Evolutionary conservation across 2,888 invertebrate genomes (phyloP).

Genomic region (Tetranychus piercei): DNA sequence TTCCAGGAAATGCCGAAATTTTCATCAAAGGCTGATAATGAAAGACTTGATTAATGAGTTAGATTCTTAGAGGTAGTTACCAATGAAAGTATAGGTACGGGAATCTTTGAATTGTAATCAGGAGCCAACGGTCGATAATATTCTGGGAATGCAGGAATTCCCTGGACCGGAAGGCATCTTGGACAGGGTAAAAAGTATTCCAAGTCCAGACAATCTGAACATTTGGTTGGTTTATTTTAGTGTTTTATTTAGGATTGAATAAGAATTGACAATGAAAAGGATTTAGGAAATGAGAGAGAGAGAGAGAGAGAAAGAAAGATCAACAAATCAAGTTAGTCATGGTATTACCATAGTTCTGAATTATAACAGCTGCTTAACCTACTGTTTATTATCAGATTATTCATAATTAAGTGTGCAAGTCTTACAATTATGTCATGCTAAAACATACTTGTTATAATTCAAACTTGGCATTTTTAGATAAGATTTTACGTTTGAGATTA

Average conservation of each 20-base stretch:
- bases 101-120: conserved; percentile 20
- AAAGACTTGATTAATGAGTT: not conserved
- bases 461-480: too few relatives aligned
- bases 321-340: too few relatives aligned
- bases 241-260: conserved; percentile 6
- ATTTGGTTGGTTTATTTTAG: not conserved
- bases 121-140: conserved; percentile 16
- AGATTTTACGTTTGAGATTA: not conserved
- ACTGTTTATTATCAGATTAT: too few relatives aligned
- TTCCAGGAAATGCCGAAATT: not conserved
- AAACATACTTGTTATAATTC: too few relatives aligned
- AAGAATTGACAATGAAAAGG: conserved; percentile 4
- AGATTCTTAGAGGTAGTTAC: conserved; percentile 10
- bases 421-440: too few relatives aligned
- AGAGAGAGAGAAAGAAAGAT: not conserved
- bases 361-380: too few relatives aligned
- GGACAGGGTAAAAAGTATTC: conserved; percentile 9
- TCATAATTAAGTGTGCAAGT: too few relatives aligned
- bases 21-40: not conserved
- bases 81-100: conserved; percentile 19
- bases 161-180: conserved; percentile 19
- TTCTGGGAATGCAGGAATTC: conserved; percentile 8
- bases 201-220: conserved; percentile 3
- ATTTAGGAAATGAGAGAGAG: not conserved
- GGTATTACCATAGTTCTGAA: too few relatives aligned